Base-by-base conservation (phyloP, 1,140 invertebrate genomes). In the Pseudomyrmex sp. region DNA sequence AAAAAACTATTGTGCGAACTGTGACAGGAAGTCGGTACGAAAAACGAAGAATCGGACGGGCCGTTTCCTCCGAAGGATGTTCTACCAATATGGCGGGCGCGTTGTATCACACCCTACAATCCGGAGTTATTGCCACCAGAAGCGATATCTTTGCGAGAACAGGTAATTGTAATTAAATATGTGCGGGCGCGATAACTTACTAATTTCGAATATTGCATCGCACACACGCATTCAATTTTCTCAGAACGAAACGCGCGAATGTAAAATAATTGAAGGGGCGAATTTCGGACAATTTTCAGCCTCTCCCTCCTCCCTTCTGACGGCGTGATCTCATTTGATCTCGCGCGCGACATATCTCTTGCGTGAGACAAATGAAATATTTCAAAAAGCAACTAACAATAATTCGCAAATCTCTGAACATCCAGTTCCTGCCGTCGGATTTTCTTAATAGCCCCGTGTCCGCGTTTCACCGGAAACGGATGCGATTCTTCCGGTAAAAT, bases 111-210 rank as follows among this genome's bases (percentile, higher is more conserved):
- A 0, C 92, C 94, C 9, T 97, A 96, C 86, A 95, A 96, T 94
- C 94, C 95, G 3, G 95, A 97, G 10, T 91, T 96, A 68, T 89
- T 97, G 56, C 97, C 97, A 7, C 95, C 96, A 1, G 96, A 96
- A 86, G 95, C 96, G 0, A 92, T 95, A 13, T 95, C 96, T 0
- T 90, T 97, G 52, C 95, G 76, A 15, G 90, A 92, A 35, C 72
- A 88, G 76, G 92, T 93, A 87, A 77, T 85, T 7, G 48, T 44
- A 46, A 46, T 2, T 9, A 46, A 13, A 58, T 23, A 20, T 26
- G n/a, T 35, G 2, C n/a, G 9, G 5, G 5, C 0, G 35, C 35
- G 35, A 35, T 35, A 35, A 35, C 35, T 35, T 4, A 35, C 35
- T 7, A 35, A 35, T 35, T 35, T 35, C 7, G 35, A 35, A 35